A percentile compares a stretch with the other conserved stretches of the same genome.
Evolutionary conservation across 2,113 vertebrate species (phyloP).

Genomic region (Nesogale talazaci): DNA sequence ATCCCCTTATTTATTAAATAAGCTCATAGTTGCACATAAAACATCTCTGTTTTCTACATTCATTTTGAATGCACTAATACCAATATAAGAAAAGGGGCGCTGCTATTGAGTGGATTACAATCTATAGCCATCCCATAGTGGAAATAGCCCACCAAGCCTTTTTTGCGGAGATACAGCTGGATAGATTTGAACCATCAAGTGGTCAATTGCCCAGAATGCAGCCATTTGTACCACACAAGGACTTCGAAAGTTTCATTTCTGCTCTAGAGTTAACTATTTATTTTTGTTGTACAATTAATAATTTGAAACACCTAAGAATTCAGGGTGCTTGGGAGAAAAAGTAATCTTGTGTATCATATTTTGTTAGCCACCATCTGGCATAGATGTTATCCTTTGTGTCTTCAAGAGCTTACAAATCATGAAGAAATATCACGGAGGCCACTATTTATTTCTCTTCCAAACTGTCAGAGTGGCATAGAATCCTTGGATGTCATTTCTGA

Average conservation of each 20-base stretch:
- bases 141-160: neutral
- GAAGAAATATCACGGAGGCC: constrained; percentile 56
- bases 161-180: neutral
- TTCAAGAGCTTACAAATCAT: constrained; percentile 33
- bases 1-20: constrained; percentile 25
- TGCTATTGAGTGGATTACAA: neutral
- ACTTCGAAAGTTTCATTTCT: too few relatives aligned
- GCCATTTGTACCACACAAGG: neutral
- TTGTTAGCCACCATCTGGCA: neutral
- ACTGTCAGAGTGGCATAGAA: constrained; percentile 37
- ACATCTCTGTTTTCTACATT: neutral
- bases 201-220: neutral
- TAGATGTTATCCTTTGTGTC: neutral
- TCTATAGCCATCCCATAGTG: neutral
- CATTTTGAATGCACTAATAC: neutral
- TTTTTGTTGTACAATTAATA: too few relatives aligned
- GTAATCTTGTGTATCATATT: neutral
- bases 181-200: neutral
- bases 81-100: neutral
- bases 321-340: constrained; percentile 1
- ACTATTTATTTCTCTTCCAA: constrained; percentile 61
- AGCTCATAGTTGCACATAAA: neutral
- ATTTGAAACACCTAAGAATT: neutral
- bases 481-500: constrained; percentile 12
- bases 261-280: too few relatives aligned